These are phyloP conservation scores for Drosophila ironensis DNA, from an alignment of 1,140 invertebrate genomes.

Conservation along the genomic window DNA sequence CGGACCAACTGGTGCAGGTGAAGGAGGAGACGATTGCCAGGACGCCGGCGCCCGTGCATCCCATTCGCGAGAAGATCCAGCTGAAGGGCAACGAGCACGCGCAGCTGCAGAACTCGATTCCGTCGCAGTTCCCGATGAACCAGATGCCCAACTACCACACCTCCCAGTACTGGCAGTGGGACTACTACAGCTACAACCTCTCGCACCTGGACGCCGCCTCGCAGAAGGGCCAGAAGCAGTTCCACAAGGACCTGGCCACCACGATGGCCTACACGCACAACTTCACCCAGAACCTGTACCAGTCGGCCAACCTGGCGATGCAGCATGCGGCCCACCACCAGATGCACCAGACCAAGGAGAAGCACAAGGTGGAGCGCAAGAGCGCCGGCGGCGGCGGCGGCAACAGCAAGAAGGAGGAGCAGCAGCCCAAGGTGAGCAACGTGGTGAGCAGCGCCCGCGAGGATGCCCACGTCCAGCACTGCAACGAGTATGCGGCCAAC, in stretches of 20 bases:
- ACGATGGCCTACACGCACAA: slow-evolving; percentile 79
- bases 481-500: slow-evolving; percentile 57
- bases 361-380: slow-evolving; percentile 72
- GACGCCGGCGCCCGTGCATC: slow-evolving; percentile 20
- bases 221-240: slow-evolving; percentile 79
- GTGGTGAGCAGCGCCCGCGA: slow-evolving; percentile 32
- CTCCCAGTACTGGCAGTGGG: slow-evolving; percentile 86
- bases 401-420: slow-evolving; percentile 69
- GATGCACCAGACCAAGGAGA: slow-evolving; percentile 73
- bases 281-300: slow-evolving; percentile 77
- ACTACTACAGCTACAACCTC: slow-evolving; percentile 84
- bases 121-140: slow-evolving; percentile 84
- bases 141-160: slow-evolving; percentile 85
- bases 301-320: slow-evolving; percentile 68
- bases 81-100: slow-evolving; percentile 67
- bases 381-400: slow-evolving; percentile 40
- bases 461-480: slow-evolving; percentile 47
- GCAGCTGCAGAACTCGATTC: slow-evolving; percentile 69
- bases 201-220: slow-evolving; percentile 82
- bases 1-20: slow-evolving; percentile 50
- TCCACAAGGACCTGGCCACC: slow-evolving; percentile 78
- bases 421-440: slow-evolving; percentile 42
- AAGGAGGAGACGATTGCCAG: slow-evolving; percentile 56
- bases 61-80: slow-evolving; percentile 57
- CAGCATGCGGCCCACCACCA: slow-evolving; percentile 72